Evolutionary conservation across 2,113 vertebrate genomes (phyloP).

Genomic region (Anser brachyrhynchus): DNA sequence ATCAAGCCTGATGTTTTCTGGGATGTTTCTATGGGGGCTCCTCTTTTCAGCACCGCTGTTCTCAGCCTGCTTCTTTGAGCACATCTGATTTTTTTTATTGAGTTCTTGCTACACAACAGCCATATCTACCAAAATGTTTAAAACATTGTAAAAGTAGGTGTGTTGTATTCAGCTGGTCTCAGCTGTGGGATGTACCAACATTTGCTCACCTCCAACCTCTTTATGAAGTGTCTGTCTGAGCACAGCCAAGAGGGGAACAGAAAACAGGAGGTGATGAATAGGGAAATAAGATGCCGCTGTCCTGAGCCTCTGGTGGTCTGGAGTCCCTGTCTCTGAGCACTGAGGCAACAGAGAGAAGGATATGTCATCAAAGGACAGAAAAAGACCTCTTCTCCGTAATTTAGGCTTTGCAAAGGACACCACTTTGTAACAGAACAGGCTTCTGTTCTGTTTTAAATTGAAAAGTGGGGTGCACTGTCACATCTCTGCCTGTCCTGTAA

Average conservation of each 20-base stretch:
- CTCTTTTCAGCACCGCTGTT: neutral
- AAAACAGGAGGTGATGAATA: neutral
- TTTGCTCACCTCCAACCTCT: neutral
- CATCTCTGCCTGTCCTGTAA: neutral
- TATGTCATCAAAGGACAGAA: neutral
- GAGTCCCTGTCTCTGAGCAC: neutral
- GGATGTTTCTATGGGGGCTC: neutral
- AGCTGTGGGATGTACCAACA: neutral
- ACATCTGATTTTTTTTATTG: too few relatives aligned
- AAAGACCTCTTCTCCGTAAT: neutral
- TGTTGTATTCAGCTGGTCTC: accelerated
- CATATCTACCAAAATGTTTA: neutral
- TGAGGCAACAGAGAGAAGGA: neutral
- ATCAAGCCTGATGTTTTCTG: neutral
- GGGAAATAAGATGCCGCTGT: neutral
- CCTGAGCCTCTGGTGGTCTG: neutral
- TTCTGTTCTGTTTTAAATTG: neutral
- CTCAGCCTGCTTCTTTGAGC: neutral
- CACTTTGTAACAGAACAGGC: neutral
- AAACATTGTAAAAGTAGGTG: neutral
- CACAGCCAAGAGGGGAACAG: neutral
- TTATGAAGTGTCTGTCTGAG: neutral
- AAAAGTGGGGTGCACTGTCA: neutral
- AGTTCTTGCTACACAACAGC: neutral
- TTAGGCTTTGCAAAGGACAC: neutral